Evolutionary conservation across 2,113 vertebrate genomes (phyloP).

Genomic region (Larimichthys crocea): DNA sequence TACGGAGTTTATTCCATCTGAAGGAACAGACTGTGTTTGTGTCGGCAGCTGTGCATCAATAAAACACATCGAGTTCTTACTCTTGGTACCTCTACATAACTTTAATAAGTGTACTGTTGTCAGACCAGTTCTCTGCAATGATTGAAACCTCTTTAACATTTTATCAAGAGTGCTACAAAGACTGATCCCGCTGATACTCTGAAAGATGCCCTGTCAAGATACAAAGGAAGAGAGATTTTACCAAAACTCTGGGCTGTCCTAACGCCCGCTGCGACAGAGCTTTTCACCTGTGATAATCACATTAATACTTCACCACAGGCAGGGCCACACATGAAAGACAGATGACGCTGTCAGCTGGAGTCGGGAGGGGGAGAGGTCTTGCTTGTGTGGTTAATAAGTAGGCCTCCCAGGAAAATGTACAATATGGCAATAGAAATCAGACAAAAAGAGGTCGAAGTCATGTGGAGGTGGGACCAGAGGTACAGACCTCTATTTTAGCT

Average conservation of each 20-base stretch:
- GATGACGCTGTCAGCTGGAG: constrained; percentile 8
- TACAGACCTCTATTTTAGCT: neutral
- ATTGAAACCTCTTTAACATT: constrained; percentile 23
- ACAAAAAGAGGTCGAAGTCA: neutral
- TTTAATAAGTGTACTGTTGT: neutral
- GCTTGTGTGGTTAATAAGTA: neutral
- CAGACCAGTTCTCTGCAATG: neutral
- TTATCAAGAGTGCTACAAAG: constrained; percentile 16
- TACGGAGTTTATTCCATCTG: neutral
- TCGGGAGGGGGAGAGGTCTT: constrained; percentile 13
- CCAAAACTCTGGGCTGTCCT: neutral
- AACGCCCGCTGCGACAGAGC: neutral
- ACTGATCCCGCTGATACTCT: constrained; percentile 10
- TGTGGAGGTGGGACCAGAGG: neutral
- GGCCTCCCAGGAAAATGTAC: neutral
- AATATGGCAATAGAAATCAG: neutral
- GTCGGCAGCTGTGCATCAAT: constrained; percentile 7
- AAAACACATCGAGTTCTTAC: neutral
- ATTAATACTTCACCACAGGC: constrained; percentile 43
- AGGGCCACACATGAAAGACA: constrained; percentile 40
- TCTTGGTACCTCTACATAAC: neutral
- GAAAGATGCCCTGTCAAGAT: constrained; percentile 11
- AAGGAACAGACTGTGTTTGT: neutral
- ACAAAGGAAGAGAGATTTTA: constrained; percentile 22
- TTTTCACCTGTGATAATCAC: constrained; percentile 51